These are phyloP conservation scores for Aix galericulata DNA, from an alignment of 2,113 vertebrate genomes.

Conservation along the genomic window DNA sequence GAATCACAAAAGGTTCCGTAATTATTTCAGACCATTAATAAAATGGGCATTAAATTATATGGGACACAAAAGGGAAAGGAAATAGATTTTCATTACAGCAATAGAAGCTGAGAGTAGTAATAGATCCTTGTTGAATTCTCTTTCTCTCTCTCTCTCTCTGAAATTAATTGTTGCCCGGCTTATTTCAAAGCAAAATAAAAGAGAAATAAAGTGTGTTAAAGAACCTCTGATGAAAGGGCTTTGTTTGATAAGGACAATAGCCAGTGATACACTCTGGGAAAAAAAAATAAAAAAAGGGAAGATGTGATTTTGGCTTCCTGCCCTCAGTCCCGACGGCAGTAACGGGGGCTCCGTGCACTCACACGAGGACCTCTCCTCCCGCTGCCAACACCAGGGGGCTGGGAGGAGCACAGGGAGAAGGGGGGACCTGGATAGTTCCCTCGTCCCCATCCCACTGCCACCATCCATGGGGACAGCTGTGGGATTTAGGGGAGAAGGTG, in stretches of 20 bases:
- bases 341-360: not conserved
- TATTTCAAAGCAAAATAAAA: constrained; percentile 99
- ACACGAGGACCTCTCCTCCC: not conserved
- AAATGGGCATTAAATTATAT: constrained; percentile 99
- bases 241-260: constrained; percentile 95
- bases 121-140: constrained; percentile 99
- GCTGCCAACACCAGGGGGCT: not conserved
- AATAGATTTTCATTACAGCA: constrained; percentile 99
- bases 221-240: constrained; percentile 95
- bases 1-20: constrained; percentile 99
- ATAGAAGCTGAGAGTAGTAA: constrained; percentile 99
- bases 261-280: constrained; percentile 83
- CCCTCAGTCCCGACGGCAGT: constrained; percentile 57
- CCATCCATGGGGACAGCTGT: rapidly evolving
- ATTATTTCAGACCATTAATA: constrained; percentile 99
- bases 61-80: constrained; percentile 99
- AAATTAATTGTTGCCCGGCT: constrained; percentile 99
- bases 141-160: constrained; percentile 89
- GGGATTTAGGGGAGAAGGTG: not conserved
- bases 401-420: not conserved
- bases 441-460: not conserved
- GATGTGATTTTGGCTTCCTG: constrained; percentile 77
- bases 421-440: not conserved
- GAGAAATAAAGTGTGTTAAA: constrained; percentile 96
- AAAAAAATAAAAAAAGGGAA: constrained; percentile 50